Evolutionary conservation across 2,797 vertebrate genomes (phyloP).

Genomic region (Morelia viridis): DNA sequence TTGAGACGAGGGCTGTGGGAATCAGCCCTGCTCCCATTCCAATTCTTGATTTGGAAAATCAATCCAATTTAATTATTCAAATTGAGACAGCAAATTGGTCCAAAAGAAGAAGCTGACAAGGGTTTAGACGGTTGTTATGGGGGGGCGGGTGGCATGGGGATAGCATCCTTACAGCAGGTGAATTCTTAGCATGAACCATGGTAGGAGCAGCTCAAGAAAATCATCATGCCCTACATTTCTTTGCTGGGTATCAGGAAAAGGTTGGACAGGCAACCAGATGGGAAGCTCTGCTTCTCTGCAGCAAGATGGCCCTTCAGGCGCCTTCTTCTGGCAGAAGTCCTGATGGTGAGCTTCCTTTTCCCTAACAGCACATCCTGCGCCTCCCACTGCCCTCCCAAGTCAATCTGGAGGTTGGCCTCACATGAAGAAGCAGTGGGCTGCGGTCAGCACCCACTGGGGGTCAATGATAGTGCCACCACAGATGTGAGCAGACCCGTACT

Average conservation of each 20-base stretch:
- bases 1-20: neutral
- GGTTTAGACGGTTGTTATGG: neutral
- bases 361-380: neutral
- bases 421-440: slow-evolving; percentile 90
- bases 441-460: slow-evolving; percentile 82
- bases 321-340: neutral
- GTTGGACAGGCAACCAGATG: neutral
- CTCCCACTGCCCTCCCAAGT: too few species aligned
- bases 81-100: neutral
- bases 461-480: slow-evolving; percentile 89
- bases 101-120: neutral
- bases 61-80: neutral
- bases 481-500: slow-evolving; percentile 75
- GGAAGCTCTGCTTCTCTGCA: neutral
- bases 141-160: too few species aligned
- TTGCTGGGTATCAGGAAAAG: too few species aligned
- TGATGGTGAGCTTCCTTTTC: too few species aligned
- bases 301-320: neutral
- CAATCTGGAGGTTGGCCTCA: slow-evolving; percentile 62
- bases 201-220: neutral
- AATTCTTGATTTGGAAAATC: neutral
- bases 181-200: too few species aligned
- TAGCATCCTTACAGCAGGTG: neutral
- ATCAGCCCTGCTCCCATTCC: neutral
- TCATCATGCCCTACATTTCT: neutral